phyloP scores from a whole-genome alignment of 23 tunicate species.

The Ciona savignyi region DNA sequence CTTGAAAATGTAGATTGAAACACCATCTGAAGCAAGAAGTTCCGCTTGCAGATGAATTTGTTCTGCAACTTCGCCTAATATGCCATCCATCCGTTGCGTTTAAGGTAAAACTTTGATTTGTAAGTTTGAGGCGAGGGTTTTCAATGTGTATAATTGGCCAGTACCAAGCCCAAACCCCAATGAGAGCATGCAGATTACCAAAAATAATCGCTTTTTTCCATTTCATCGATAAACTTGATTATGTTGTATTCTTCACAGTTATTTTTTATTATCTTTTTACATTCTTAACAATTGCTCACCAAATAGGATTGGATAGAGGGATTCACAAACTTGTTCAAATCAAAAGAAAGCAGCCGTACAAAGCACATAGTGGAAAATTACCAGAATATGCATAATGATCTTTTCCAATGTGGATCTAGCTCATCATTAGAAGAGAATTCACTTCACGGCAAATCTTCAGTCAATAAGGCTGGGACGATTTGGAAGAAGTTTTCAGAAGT shows the following conservation, averaged over 20 bases:
- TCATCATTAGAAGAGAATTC: constrained; percentile 16
- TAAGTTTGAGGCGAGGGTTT: too few species aligned
- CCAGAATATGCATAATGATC: constrained; percentile 58
- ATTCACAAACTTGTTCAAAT: not conserved
- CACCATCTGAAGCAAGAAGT: constrained; percentile 19
- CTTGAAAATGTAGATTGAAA: not conserved
- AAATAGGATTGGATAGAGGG: constrained; percentile 19
- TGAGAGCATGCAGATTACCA: too few species aligned
- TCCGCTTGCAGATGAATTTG: constrained; percentile 55
- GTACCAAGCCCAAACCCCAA: too few species aligned
- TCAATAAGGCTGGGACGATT: not conserved
- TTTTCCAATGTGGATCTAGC: constrained; percentile 25
- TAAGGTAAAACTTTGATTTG: constrained; percentile 49
- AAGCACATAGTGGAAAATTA: constrained; percentile 12
- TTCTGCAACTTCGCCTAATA: constrained; percentile 32
- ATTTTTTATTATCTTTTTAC: too few species aligned
- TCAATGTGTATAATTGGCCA: too few species aligned
- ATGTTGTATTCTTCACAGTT: too few species aligned
- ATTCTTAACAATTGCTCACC: too few species aligned
- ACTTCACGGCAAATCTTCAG: constrained; percentile 37
- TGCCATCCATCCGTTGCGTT: constrained; percentile 39
- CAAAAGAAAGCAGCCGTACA: not conserved
- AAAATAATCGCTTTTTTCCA: too few species aligned
- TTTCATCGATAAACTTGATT: too few species aligned
- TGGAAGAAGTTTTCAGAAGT: constrained; percentile 42